These are phyloP conservation scores for Pipistrellus kuhlii DNA, from an alignment of 2,797 vertebrate genomes.

Conservation along the genomic window DNA sequence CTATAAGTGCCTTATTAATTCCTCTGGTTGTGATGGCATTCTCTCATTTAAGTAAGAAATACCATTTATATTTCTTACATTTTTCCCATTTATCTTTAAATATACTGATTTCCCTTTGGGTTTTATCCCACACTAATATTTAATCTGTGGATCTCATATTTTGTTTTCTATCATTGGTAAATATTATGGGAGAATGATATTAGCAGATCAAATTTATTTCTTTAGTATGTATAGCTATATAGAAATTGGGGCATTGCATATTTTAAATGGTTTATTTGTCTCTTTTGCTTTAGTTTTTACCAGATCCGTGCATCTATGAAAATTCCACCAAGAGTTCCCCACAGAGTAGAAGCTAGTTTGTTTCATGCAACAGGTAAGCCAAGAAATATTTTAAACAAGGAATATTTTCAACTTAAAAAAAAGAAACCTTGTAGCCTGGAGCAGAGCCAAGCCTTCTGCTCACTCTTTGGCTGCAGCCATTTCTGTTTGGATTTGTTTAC, in stretches of 20 bases:
- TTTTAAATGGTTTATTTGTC: conserved; percentile 44
- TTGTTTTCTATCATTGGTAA: conserved; percentile 3
- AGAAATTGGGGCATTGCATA: neutral
- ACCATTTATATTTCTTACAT: neutral
- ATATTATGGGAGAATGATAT: neutral
- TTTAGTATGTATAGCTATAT: conserved; percentile 4
- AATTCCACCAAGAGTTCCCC: conserved; percentile 95
- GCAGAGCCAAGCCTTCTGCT: too few relatives aligned
- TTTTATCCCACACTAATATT: neutral
- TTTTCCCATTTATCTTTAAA: conserved; percentile 34
- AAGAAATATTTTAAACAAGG: conserved; percentile 59
- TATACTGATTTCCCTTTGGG: conserved; percentile 1
- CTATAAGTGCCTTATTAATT: neutral
- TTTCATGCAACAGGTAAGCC: conserved; percentile 93
- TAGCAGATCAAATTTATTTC: conserved; percentile 25
- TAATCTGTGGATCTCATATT: neutral
- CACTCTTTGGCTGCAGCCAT: too few relatives aligned
- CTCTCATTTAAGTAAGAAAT: conserved; percentile 37
- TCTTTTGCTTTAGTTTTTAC: conserved; percentile 93
- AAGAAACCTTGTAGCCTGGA: neutral
- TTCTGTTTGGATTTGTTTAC: too few relatives aligned
- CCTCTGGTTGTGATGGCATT: neutral
- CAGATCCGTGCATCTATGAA: conserved; percentile 96
- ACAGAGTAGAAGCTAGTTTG: conserved; percentile 96
- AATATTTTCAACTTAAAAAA: conserved; percentile 50